phyloP scores from a whole-genome alignment of 2,888 invertebrate genomes.

The Amblyteles armatorius region DNA sequence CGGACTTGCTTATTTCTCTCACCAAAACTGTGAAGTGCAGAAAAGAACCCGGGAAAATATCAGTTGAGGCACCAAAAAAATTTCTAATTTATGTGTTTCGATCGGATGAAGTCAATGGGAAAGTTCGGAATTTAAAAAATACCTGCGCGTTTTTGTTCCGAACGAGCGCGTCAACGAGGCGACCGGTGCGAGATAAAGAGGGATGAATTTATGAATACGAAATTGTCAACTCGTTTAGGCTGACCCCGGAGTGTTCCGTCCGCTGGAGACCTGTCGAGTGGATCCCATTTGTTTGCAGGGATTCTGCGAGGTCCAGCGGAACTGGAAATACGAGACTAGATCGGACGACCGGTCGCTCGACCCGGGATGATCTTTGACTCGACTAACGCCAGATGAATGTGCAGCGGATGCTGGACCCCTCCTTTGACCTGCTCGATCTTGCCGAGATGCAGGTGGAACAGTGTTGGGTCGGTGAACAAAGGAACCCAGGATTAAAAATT shows the following conservation, averaged over 20 bases:
- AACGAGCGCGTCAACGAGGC: conserved; percentile 24
- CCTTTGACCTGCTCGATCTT: conserved; percentile 39
- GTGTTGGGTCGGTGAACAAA: neutral
- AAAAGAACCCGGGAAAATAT: neutral
- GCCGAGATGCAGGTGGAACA: conserved; percentile 24
- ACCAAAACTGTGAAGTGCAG: neutral
- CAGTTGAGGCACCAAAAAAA: neutral
- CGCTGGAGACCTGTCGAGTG: conserved; percentile 37
- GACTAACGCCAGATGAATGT: conserved; percentile 50
- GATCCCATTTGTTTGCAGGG: conserved; percentile 25
- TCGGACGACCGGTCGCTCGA: conserved; percentile 40
- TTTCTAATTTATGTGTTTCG: conserved; percentile 4
- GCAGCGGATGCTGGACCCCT: conserved; percentile 66
- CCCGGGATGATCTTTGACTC: conserved; percentile 55
- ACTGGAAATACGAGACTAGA: conserved; percentile 70
- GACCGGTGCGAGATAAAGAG: conserved; percentile 60
- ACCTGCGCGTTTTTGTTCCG: conserved; percentile 37
- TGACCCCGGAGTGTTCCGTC: conserved; percentile 24
- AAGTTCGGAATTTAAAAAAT: conserved; percentile 32
- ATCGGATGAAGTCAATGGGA: conserved; percentile 34
- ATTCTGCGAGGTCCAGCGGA: conserved; percentile 67
- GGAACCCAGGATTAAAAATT: neutral
- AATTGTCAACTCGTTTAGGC: conserved; percentile 64
- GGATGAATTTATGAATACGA: conserved; percentile 68
- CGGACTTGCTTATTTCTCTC: neutral